Evolutionary conservation across 2,888 invertebrate genomes (phyloP).

Genomic region (Nemotelus pantherinus): DNA sequence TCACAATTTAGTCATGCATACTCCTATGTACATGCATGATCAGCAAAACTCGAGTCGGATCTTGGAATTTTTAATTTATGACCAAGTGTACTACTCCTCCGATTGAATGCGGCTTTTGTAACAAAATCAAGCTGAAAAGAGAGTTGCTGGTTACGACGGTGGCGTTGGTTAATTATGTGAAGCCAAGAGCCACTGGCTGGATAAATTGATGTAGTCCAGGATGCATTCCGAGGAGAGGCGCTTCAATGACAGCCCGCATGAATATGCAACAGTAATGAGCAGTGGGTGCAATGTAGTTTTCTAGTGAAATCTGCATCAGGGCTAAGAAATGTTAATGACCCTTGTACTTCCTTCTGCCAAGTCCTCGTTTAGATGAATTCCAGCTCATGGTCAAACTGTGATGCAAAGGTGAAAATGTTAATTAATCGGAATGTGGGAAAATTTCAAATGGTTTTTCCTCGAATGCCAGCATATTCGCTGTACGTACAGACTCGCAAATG

Average conservation of each 20-base stretch:
- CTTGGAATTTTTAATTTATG: conserved; percentile 21
- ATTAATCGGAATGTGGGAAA: background rate
- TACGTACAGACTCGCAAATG: too few species aligned
- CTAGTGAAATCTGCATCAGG: background rate
- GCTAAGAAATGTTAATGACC: conserved; percentile 4
- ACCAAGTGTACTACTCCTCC: background rate
- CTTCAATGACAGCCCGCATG: background rate
- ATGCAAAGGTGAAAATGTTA: background rate
- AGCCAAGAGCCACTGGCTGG: conserved; percentile 6
- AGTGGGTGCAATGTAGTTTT: background rate
- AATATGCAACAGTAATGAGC: background rate
- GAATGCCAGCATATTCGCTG: background rate
- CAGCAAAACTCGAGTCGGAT: too few species aligned
- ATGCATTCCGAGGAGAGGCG: background rate
- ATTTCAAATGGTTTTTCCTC: background rate
- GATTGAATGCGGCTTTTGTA: background rate
- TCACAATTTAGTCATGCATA: too few species aligned
- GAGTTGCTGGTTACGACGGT: background rate
- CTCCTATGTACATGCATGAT: too few species aligned
- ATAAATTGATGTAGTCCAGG: background rate
- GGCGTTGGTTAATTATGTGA: conserved; percentile 2
- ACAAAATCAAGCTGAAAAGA: too few species aligned
- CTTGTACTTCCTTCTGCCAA: background rate
- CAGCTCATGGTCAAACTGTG: background rate
- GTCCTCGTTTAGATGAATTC: background rate